phyloP scores from a whole-genome alignment of 2,888 invertebrate species.

The Hydraecia micacea region DNA sequence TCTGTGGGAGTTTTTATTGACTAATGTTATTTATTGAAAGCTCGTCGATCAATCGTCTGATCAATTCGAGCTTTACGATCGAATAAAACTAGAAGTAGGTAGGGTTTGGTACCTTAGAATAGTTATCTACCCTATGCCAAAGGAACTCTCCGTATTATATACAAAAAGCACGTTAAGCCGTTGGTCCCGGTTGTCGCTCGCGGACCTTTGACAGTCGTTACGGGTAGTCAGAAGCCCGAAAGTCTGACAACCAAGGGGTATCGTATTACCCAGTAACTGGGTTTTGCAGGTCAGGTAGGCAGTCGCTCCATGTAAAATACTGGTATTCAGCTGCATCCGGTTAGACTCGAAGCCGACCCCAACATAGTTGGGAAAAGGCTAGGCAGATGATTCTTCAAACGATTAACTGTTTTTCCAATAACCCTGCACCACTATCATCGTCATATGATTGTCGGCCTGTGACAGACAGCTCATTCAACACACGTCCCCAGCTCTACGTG shows the following conservation, averaged over 20 bases:
- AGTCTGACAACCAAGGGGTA: too few relatives aligned
- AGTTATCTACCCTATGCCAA: background rate
- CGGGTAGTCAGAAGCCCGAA: too few relatives aligned
- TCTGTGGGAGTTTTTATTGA: background rate
- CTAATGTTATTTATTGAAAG: background rate
- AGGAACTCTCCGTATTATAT: background rate
- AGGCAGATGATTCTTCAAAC: background rate
- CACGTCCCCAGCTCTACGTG: slow-evolving; percentile 71
- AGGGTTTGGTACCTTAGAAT: background rate
- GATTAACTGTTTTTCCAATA: slow-evolving; percentile 18
- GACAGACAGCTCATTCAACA: slow-evolving; percentile 60
- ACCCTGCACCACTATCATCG: slow-evolving; percentile 26
- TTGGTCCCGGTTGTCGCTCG: too few relatives aligned
- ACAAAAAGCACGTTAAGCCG: too few relatives aligned
- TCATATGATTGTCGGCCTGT: slow-evolving; percentile 35
- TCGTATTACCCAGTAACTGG: too few relatives aligned
- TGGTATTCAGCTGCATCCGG: too few relatives aligned
- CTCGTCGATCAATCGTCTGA: background rate
- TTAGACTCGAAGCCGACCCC: too few relatives aligned
- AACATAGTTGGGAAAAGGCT: too few relatives aligned
- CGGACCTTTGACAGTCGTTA: too few relatives aligned
- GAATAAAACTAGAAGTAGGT: background rate
- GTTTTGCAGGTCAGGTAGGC: too few relatives aligned
- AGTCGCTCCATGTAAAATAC: too few relatives aligned
- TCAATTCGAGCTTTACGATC: background rate